A percentile compares a stretch with the other conserved stretches of the same genome.
phyloP scores from a whole-genome alignment of 2,797 vertebrate genomes.

The Ispidina picta region DNA sequence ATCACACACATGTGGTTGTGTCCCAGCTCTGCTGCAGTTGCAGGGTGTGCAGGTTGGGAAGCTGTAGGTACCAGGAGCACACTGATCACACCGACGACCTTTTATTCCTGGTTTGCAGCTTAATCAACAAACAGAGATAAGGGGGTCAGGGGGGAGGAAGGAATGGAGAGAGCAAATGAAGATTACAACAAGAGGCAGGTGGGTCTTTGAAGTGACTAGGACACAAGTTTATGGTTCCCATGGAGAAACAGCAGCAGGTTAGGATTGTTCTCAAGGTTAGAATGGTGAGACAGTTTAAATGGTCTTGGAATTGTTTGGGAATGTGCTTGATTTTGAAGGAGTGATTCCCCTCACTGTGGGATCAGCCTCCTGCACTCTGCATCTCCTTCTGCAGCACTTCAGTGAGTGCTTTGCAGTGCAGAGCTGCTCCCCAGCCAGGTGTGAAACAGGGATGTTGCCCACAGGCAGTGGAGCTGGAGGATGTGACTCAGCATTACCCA shows the following conservation, averaged over 20 bases:
- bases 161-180: background rate
- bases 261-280: background rate
- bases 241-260: background rate
- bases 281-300: background rate
- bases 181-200: background rate
- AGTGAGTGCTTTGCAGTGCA: background rate
- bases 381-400: too few species aligned
- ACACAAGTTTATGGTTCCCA: background rate
- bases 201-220: background rate
- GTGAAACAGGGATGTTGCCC: background rate
- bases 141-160: background rate
- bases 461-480: background rate
- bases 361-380: background rate
- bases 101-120: slow-evolving; percentile 89
- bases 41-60: slow-evolving; percentile 89
- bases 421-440: background rate
- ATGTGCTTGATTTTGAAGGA: background rate
- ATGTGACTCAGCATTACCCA: background rate
- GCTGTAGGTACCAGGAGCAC: slow-evolving; percentile 82
- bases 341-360: background rate
- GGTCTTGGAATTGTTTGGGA: background rate
- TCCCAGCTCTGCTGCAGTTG: slow-evolving; percentile 83
- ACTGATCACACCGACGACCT: slow-evolving; percentile 88
- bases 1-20: slow-evolving; percentile 82
- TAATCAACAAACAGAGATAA: slow-evolving; percentile 10